Evolutionary conservation across 2,888 invertebrate species (phyloP), one percentile per base, ranked within the genome.

Genomic region (Odontothrips loti): DNA sequence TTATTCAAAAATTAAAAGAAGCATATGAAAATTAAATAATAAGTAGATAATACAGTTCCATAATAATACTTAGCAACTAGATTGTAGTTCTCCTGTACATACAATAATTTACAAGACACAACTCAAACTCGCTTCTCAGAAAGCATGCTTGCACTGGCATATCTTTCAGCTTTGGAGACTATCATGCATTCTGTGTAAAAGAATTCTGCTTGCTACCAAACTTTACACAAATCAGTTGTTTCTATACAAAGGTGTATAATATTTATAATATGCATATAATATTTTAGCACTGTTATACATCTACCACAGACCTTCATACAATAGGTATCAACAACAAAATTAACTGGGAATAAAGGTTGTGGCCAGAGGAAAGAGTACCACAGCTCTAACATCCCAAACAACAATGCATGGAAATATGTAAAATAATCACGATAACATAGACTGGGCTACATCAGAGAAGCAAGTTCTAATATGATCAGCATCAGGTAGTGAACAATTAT

Each of bases 21-120:
- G 68, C 68, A 75, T n/a, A 68, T 68, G 68, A 68, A 68, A 75
- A 75, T 75, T 75, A 75, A 75, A 75, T 27, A 75, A 75, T 27
- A 75, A 75, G 68, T 75, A 75, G 68, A 27, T 75, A 75, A 27
- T 75, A 75, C 68, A 75, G 68, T 75, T 75, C 27, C 23, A 75
- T 75, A 27, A 75, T 75, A 27, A 75, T 75, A 75, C 68, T 75
- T 75, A 75, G 68, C 68, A 75, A 27, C 27, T 75, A 75, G 68
- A 75, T 27, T 27, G 68, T 27, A 27, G 68, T 75, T 1, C 68
- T 75, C 68, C 68, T 27, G 68, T 75, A 75, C 68, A 75, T 75
- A 75, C 68, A 75, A 75, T 75, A 75, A 75, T 75, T 75, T 75
- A 27, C 68, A 75, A 10, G 68, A 75, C 23, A 75, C 68, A 75